Evolutionary conservation across 1,140 invertebrate genomes (phyloP).

Genomic region (Drosophila serrata): DNA sequence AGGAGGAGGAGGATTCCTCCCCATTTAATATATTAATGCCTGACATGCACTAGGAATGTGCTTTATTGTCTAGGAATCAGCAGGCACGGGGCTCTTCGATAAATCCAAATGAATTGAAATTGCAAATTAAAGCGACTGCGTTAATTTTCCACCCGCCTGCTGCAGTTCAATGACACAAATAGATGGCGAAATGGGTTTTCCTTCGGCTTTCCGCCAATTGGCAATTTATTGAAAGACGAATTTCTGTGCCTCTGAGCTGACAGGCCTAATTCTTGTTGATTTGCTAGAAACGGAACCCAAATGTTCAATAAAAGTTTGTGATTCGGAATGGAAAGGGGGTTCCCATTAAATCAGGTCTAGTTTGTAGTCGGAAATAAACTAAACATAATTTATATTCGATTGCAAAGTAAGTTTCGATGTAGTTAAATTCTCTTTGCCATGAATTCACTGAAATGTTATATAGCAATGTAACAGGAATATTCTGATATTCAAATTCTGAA

Average conservation of each 20-base stretch:
- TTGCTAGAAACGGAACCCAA: slow-evolving; percentile 16
- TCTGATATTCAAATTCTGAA: not conserved
- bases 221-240: slow-evolving; percentile 48
- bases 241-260: slow-evolving; percentile 28
- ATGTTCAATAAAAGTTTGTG: slow-evolving; percentile 34
- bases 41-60: slow-evolving; percentile 60
- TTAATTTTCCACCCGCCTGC: slow-evolving; percentile 44
- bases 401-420: not conserved
- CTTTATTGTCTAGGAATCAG: slow-evolving; percentile 67
- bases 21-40: slow-evolving; percentile 69
- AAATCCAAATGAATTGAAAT: slow-evolving; percentile 54
- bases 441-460: not conserved
- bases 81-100: slow-evolving; percentile 16
- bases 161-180: slow-evolving; percentile 44
- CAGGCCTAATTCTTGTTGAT: slow-evolving; percentile 39
- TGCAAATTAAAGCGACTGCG: slow-evolving; percentile 60
- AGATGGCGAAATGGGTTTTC: not conserved
- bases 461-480: no score
- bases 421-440: not conserved
- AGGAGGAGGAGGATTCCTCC: slow-evolving; percentile 11
- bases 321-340: not conserved
- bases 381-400: not conserved
- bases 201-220: not conserved
- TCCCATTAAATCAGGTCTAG: not conserved
- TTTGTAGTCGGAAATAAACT: not conserved